These are phyloP conservation scores for Exocentrus adspersus DNA, from an alignment of 2,888 invertebrate species.

Conservation along the genomic window DNA sequence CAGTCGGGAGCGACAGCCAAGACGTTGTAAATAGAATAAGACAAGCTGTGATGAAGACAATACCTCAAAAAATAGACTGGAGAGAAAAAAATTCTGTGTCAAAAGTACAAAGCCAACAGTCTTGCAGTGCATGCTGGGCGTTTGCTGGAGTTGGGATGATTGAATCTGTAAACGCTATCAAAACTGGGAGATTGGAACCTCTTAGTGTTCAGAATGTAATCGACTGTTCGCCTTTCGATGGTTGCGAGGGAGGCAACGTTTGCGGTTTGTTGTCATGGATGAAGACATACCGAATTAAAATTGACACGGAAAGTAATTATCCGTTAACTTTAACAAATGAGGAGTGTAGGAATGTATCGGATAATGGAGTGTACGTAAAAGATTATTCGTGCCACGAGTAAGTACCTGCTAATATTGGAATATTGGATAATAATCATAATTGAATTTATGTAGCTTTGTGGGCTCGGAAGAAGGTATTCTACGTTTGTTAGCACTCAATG, in stretches of 20 bases:
- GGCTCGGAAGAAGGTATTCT: slow-evolving; percentile 73
- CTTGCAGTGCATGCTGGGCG: slow-evolving; percentile 90
- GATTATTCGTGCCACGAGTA: slow-evolving; percentile 76
- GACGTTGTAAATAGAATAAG: slow-evolving; percentile 3
- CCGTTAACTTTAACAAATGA: slow-evolving; percentile 69
- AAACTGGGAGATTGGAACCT: slow-evolving; percentile 68
- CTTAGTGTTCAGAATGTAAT: slow-evolving; percentile 85
- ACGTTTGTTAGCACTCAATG: slow-evolving; percentile 71
- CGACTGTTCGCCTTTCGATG: slow-evolving; percentile 83
- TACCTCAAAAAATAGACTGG: slow-evolving; percentile 60
- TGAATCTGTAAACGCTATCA: slow-evolving; percentile 81
- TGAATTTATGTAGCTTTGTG: slow-evolving; percentile 67
- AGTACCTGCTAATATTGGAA: too few relatives aligned
- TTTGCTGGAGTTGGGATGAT: slow-evolving; percentile 80
- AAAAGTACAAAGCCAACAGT: slow-evolving; percentile 75
- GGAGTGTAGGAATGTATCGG: slow-evolving; percentile 62
- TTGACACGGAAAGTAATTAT: slow-evolving; percentile 71
- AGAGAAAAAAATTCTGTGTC: slow-evolving; percentile 73
- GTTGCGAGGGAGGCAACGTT: slow-evolving; percentile 84
- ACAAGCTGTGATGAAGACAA: neutral
- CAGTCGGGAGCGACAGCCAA: neutral
- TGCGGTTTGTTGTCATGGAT: slow-evolving; percentile 83
- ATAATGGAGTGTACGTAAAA: slow-evolving; percentile 64
- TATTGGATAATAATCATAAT: too few relatives aligned
- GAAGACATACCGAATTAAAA: slow-evolving; percentile 65